Evolutionary conservation across 2,797 vertebrate species (phyloP).

Genomic region (Chloroceryle inda): DNA sequence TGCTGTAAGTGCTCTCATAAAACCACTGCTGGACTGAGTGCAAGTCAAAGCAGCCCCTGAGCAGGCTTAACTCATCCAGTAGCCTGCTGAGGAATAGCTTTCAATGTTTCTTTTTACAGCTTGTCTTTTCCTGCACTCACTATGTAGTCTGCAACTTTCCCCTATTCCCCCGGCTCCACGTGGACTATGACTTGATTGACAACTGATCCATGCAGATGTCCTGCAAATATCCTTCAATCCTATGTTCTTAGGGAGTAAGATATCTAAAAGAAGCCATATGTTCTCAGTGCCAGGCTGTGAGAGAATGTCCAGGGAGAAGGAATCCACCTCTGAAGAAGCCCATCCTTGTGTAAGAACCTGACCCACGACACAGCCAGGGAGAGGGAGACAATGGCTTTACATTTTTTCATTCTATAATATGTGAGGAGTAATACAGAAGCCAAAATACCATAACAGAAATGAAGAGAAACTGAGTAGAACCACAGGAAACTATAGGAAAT

Average conservation of each 20-base stretch:
- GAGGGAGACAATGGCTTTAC: not conserved
- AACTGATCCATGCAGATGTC: not conserved
- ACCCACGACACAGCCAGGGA: not conserved
- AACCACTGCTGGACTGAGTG: not conserved
- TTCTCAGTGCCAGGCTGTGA: not conserved
- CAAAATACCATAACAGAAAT: not conserved
- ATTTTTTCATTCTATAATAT: not conserved
- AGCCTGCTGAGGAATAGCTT: not conserved
- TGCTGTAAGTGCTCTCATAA: not conserved
- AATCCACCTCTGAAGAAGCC: not conserved
- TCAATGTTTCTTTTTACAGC: not conserved
- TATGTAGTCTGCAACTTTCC: not conserved
- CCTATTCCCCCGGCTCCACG: not conserved
- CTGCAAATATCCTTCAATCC: not conserved
- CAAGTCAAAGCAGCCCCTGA: not conserved
- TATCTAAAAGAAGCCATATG: accelerated
- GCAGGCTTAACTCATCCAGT: not conserved
- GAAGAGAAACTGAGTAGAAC: not conserved
- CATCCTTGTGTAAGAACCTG: not conserved
- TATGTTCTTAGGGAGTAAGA: not conserved
- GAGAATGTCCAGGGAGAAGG: not conserved
- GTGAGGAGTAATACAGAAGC: not conserved
- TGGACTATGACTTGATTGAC: not conserved
- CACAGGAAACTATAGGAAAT: not conserved
- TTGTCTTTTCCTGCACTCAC: not conserved